A percentile compares a stretch with the other conserved stretches of the same genome.
Conservation (phyloP, 1,140 invertebrate species). For the Ostrea denselamellosa region DNA sequence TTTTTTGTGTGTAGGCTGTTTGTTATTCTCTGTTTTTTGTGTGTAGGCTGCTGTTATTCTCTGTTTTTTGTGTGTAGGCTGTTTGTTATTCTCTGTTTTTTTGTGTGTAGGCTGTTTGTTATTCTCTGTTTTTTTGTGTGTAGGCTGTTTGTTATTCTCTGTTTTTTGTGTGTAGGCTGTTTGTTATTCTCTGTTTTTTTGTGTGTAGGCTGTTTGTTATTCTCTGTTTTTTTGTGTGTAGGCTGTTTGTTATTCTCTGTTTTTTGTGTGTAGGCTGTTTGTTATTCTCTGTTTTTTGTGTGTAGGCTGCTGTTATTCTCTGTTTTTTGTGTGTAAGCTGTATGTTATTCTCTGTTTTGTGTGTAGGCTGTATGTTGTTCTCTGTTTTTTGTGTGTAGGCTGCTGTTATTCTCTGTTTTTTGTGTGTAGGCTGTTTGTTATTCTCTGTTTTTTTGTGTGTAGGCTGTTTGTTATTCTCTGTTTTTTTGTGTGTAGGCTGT, state of each 20-base stretch:
- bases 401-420: neutral
- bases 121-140: no score
- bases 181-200: no score
- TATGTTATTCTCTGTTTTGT: no score
- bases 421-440: neutral
- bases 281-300: no score
- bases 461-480: no score
- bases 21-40: no score
- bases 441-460: no score
- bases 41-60: neutral
- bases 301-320: conserved; percentile 5
- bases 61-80: neutral
- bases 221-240: no score
- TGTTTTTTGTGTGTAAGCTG: neutral
- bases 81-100: no score
- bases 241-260: no score
- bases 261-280: neutral
- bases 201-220: neutral
- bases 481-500: neutral
- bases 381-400: neutral
- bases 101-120: neutral
- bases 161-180: neutral
- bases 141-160: no score
- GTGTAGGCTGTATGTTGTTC: neutral
- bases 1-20: neutral